phyloP scores from a whole-genome alignment of 2,113 vertebrate species.

The Centropristis striata region DNA sequence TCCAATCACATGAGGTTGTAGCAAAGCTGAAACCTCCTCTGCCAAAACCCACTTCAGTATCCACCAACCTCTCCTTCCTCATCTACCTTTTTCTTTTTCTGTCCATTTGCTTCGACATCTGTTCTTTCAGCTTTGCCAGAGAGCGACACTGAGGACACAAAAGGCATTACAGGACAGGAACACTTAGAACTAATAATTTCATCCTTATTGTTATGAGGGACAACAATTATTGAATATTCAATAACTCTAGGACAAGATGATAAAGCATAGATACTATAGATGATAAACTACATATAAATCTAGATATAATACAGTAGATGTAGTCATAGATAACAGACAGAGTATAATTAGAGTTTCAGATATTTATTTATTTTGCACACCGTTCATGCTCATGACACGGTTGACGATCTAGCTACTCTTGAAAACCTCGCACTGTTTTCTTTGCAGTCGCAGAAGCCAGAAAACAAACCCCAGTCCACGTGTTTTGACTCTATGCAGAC shows the following conservation, averaged over 20 bases:
- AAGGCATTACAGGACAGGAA: conserved; percentile 45
- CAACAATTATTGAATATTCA: conserved; percentile 66
- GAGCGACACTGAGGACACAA: conserved; percentile 20
- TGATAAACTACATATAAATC: conserved; percentile 59
- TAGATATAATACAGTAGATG: conserved; percentile 67
- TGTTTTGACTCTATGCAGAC: conserved; percentile 82
- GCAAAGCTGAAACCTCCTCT: conserved; percentile 63
- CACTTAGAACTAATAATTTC: conserved; percentile 44
- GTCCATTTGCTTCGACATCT: conserved; percentile 30
- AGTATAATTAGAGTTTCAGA: conserved; percentile 69
- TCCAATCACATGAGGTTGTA: conserved; percentile 60
- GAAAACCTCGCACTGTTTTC: conserved; percentile 56
- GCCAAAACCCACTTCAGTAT: conserved; percentile 55
- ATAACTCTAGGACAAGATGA: conserved; percentile 64
- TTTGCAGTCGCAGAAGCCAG: conserved; percentile 50
- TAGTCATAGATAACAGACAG: conserved; percentile 65
- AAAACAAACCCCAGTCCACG: conserved; percentile 59
- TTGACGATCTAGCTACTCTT: conserved; percentile 53
- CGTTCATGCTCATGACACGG: conserved; percentile 53
- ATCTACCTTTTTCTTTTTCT: conserved; percentile 13
- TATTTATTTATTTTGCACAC: conserved; percentile 70
- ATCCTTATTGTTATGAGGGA: conserved; percentile 57
- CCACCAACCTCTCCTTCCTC: conserved; percentile 29
- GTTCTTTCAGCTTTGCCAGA: conserved; percentile 36
- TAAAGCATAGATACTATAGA: conserved; percentile 70